Conservation (phyloP, 1,140 invertebrate genomes). For the Scaptomyza montana region DNA sequence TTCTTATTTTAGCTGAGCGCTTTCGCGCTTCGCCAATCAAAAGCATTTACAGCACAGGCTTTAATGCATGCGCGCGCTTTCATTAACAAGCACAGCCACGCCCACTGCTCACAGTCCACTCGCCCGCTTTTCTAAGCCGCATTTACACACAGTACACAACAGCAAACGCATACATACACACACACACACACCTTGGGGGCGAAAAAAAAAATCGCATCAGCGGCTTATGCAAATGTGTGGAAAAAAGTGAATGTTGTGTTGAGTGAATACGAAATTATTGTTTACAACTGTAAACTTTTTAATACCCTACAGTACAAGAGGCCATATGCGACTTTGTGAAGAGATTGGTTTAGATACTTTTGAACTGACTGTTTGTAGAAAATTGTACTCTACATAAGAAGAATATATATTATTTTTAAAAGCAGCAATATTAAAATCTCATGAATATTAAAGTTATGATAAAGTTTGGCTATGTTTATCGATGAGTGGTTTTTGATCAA, state of each 20-base stretch:
- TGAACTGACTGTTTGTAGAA: no score
- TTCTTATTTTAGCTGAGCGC: slow-evolving; percentile 38
- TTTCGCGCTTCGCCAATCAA: slow-evolving; percentile 79
- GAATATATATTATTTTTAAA: no score
- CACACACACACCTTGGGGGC: slow-evolving; percentile 30
- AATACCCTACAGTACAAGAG: slow-evolving; percentile 35
- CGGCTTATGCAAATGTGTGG: slow-evolving; percentile 78
- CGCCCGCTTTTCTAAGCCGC: slow-evolving; percentile 60
- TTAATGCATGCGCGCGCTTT: slow-evolving; percentile 81
- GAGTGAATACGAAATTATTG: slow-evolving; percentile 83
- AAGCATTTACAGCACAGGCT: slow-evolving; percentile 73
- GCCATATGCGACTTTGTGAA: background rate
- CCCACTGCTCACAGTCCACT: slow-evolving; percentile 32
- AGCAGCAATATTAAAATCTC: no score
- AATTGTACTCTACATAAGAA: no score
- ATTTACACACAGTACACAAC: slow-evolving; percentile 50
- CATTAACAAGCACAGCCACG: slow-evolving; percentile 71
- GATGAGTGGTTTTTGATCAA: no score
- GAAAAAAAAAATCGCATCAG: slow-evolving; percentile 73
- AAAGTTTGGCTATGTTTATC: no score
- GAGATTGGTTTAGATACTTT: background rate
- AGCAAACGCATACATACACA: slow-evolving; percentile 6
- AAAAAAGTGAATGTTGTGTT: slow-evolving; percentile 61
- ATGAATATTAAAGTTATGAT: no score
- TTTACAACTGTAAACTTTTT: slow-evolving; percentile 82